Evolutionary conservation across 2,888 invertebrate species (phyloP).

Genomic region (Polydesmus complanatus): DNA sequence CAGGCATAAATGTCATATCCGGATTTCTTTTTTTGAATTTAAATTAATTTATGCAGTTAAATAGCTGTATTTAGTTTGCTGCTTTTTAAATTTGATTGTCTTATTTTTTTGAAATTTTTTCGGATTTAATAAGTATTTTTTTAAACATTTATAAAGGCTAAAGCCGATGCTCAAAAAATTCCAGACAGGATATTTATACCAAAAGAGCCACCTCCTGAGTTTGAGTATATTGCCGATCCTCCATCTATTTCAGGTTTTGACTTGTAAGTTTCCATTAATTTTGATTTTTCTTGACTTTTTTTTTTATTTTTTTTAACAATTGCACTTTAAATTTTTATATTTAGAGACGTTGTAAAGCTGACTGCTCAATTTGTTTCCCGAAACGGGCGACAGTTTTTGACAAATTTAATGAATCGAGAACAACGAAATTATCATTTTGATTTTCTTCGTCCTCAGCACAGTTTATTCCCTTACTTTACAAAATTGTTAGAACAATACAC

Average conservation of each 20-base stretch:
- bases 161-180: conserved; percentile 73
- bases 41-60: too few species aligned
- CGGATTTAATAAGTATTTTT: conserved; percentile 25
- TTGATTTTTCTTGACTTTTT: not conserved
- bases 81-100: not conserved
- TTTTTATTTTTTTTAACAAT: not conserved
- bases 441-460: conserved; percentile 95
- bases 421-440: conserved; percentile 98
- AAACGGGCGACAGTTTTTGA: conserved; percentile 94
- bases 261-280: conserved; percentile 44
- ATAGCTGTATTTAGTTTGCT: not conserved
- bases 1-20: too few species aligned
- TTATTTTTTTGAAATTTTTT: not conserved
- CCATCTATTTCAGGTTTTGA: conserved; percentile 96
- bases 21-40: too few species aligned
- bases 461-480: conserved; percentile 95
- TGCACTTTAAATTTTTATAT: conserved; percentile 16
- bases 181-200: conserved; percentile 72
- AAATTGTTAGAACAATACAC: conserved; percentile 96
- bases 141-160: conserved; percentile 57
- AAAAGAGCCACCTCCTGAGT: conserved; percentile 79
- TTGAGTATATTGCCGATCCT: conserved; percentile 91
- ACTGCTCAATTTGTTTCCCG: conserved; percentile 98
- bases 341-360: conserved; percentile 85
- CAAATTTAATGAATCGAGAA: conserved; percentile 95